Base-by-base conservation (phyloP, 1,140 invertebrate genomes). In the Paracyclopina nana region DNA sequence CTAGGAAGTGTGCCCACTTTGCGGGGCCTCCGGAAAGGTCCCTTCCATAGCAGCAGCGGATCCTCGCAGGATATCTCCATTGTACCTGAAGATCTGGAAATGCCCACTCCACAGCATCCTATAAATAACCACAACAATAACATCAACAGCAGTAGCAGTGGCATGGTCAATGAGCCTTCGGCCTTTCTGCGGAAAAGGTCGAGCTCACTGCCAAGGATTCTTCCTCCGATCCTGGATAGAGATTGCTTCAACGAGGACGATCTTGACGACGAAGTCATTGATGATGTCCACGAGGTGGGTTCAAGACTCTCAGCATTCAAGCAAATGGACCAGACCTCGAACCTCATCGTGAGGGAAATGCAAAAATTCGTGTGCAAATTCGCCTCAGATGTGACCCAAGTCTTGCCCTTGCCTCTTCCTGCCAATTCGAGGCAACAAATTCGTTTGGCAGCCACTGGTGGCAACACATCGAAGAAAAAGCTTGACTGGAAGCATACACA, bases 351-450 rank as follows among this genome's bases (percentile, higher is more conserved):
- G n/a, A 24, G 45, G 22, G 45, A 48, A 29, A 48, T 48, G 45
- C 45, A 48, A 30, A 48, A 48, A 28, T 48, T 44, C 30, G 45
- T 48, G 2, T 48, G 45, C 18, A 24, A 28, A 26, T 28, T 28
- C 14, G 45, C 45, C 1, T 20, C 16, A 2, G 45, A 48, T 27
- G 45, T 48, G 16, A 28, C 45, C 2, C 25, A 26, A 16, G 6
- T 48, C 12, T 28, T 48, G 6, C 45, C 45, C 3, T 28, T 48
- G 5, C 45, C 45, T 2, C 45, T 48, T 29, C 45, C 28, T 2
- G 30, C 45, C 3, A 48, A 48, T 38, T 38, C n/a, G 34, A n/a
- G 34, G 3, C 34, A 38, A 38, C 14, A n/a, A n/a, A n/a, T n/a
- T n/a, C n/a, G n/a, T n/a, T n/a, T n/a, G n/a, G n/a, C n/a, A n/a